Conservation (phyloP, 2,797 vertebrate genomes). For the Halcyon chelicuti region DNA sequence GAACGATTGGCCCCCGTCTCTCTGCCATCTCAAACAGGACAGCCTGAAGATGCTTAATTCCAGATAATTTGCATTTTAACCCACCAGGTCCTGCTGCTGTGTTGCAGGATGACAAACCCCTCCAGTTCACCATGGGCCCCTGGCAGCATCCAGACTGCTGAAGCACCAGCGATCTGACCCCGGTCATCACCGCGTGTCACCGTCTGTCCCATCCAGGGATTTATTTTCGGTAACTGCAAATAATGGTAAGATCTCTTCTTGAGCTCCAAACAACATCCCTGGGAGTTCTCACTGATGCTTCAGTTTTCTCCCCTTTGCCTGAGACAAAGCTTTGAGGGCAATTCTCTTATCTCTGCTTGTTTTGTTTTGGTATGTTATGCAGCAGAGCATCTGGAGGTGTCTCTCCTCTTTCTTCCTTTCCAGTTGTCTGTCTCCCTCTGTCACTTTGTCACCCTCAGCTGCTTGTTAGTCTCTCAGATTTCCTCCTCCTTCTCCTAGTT, state of each 20-base stretch:
- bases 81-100: neutral
- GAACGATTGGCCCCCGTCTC: fast-evolving
- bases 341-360: slow-evolving; percentile 57
- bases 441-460: slow-evolving; percentile 35
- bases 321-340: slow-evolving; percentile 33
- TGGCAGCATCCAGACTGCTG: neutral
- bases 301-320: slow-evolving; percentile 26
- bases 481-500: slow-evolving; percentile 32
- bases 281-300: slow-evolving; percentile 13
- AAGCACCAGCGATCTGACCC: neutral
- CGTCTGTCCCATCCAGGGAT: neutral
- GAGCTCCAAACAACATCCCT: neutral
- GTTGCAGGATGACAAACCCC: neutral
- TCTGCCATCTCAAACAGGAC: neutral
- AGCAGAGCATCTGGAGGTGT: neutral
- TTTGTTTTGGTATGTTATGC: slow-evolving; percentile 40
- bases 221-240: neutral
- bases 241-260: neutral
- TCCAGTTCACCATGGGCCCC: neutral
- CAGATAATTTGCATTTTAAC: neutral
- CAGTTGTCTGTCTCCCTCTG: slow-evolving; percentile 33
- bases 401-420: slow-evolving; percentile 39
- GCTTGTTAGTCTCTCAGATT: slow-evolving; percentile 20
- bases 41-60: neutral
- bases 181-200: fast-evolving